phyloP scores from a whole-genome alignment of 2,888 invertebrate species.

The Temnothorax rugatulus region DNA sequence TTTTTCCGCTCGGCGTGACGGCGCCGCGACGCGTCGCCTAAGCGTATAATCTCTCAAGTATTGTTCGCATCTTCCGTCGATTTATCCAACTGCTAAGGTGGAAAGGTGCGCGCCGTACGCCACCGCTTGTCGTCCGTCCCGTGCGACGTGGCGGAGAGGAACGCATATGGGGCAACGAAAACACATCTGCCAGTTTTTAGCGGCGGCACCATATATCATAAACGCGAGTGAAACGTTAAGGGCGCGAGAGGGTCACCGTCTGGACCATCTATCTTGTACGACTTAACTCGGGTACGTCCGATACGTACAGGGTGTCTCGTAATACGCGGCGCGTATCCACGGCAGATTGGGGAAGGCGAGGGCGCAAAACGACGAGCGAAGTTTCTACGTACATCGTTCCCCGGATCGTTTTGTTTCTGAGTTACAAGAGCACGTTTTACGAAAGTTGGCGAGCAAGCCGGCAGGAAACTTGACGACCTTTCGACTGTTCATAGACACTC shows the following conservation, averaged over 20 bases:
- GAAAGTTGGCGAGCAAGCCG: slow-evolving; percentile 8
- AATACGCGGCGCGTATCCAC: slow-evolving; percentile 6
- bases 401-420: slow-evolving; percentile 21
- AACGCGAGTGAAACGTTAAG: slow-evolving; percentile 76
- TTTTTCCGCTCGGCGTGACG: slow-evolving; percentile 43
- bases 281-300: slow-evolving; percentile 76
- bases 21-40: slow-evolving; percentile 50
- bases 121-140: slow-evolving; percentile 45
- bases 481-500: slow-evolving; percentile 8
- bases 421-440: slow-evolving; percentile 16
- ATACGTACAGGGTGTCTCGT: slow-evolving; percentile 57
- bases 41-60: slow-evolving; percentile 73
- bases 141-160: slow-evolving; percentile 15
- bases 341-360: neutral
- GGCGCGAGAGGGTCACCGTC: slow-evolving; percentile 66
- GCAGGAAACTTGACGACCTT: neutral
- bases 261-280: slow-evolving; percentile 79
- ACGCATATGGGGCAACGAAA: slow-evolving; percentile 53
- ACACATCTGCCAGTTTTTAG: slow-evolving; percentile 81
- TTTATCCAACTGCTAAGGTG: slow-evolving; percentile 65
- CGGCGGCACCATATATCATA: slow-evolving; percentile 79
- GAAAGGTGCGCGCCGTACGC: slow-evolving; percentile 44
- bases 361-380: neutral
- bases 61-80: slow-evolving; percentile 72
- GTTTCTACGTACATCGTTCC: neutral